Evolutionary conservation across 2,797 vertebrate genomes (phyloP).

Genomic region (Fratercula arctica): DNA sequence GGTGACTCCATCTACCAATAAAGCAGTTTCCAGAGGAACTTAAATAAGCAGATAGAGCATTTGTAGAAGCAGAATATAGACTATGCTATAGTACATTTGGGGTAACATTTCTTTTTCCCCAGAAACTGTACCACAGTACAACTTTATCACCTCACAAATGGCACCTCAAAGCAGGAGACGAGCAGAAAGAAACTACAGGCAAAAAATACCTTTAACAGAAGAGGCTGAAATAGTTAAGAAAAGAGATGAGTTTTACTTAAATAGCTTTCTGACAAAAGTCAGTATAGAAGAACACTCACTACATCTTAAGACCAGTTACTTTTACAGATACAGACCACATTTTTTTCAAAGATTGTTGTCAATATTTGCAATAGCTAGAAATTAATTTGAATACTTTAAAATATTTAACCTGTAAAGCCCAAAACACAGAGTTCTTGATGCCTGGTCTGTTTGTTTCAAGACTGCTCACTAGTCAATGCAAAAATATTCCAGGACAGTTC

Average conservation of each 20-base stretch:
- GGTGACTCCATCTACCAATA: neutral
- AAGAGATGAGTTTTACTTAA: neutral
- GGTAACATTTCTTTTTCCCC: neutral
- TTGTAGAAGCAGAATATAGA: neutral
- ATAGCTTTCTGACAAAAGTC: neutral
- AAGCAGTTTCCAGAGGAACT: neutral
- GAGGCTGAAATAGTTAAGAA: neutral
- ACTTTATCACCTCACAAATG: neutral
- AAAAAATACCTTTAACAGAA: neutral
- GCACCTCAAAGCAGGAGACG: neutral
- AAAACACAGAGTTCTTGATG: neutral
- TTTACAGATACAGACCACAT: neutral
- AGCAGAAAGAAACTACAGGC: neutral
- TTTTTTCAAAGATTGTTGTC: neutral
- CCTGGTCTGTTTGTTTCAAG: neutral
- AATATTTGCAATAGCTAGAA: neutral
- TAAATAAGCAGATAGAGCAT: neutral
- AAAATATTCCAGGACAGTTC: neutral
- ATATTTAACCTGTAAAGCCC: neutral
- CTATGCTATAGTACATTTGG: neutral
- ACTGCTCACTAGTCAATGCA: neutral
- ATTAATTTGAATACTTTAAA: neutral
- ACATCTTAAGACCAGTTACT: neutral
- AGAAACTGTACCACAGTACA: neutral
- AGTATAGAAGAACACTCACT: neutral